Evolutionary conservation across 2,888 invertebrate genomes (phyloP).

Genomic region (Drosophila pseudotalamancana): DNA sequence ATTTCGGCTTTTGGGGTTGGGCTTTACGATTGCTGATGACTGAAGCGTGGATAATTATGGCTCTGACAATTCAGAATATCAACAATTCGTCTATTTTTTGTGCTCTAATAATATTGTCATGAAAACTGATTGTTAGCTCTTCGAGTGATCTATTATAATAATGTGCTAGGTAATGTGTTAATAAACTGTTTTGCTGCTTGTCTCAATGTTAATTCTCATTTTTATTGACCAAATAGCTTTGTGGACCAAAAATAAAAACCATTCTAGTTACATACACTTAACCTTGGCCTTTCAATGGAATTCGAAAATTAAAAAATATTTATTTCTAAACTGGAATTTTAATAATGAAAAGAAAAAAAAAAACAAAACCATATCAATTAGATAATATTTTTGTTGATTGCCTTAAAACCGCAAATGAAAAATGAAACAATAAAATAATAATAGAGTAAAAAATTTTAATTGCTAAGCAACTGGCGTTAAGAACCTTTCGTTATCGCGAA

Average conservation of each 20-base stretch:
- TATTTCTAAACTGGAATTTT: slow-evolving; percentile 20
- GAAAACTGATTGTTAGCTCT: slow-evolving; percentile 30
- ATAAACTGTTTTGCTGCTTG: slow-evolving; percentile 31
- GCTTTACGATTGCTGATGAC: background rate
- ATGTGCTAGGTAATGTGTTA: slow-evolving; percentile 32
- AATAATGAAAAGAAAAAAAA: no score
- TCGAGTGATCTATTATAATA: slow-evolving; percentile 8
- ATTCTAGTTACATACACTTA: slow-evolving; percentile 37
- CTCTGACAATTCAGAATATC: slow-evolving; percentile 35
- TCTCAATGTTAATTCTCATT: slow-evolving; percentile 46
- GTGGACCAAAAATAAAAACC: background rate
- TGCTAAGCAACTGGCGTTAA: slow-evolving; percentile 30
- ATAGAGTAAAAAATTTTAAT: slow-evolving; percentile 16
- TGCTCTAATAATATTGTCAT: slow-evolving; percentile 63
- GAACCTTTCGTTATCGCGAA: slow-evolving; percentile 48
- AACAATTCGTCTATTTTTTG: slow-evolving; percentile 14
- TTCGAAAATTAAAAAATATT: slow-evolving; percentile 7
- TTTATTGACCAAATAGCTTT: background rate
- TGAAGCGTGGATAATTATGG: slow-evolving; percentile 48
- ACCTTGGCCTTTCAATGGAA: slow-evolving; percentile 48
- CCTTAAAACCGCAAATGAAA: slow-evolving; percentile 18
- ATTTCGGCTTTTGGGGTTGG: background rate
- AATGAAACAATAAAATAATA: background rate
- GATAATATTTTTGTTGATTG: background rate
- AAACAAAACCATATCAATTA: slow-evolving; percentile 19